phyloP scores from a whole-genome alignment of 2,888 invertebrate species.

The Aricia artaxerxes region DNA sequence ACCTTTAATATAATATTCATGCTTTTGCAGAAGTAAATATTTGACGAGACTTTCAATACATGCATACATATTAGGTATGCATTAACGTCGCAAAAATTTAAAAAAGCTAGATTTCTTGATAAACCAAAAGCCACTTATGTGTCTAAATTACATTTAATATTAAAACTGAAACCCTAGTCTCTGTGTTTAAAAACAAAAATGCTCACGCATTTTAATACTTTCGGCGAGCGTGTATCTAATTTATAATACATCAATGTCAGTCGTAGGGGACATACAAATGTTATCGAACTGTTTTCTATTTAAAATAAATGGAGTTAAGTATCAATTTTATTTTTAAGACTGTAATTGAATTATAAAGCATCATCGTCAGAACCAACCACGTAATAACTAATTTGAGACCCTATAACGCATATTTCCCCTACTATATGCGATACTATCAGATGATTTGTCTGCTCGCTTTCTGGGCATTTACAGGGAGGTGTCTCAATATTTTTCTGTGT shows the following conservation, averaged over 20 bases:
- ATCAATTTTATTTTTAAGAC: not conserved
- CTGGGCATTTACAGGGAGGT: too few species aligned
- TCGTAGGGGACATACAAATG: constrained; percentile 1
- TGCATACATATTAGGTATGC: too few species aligned
- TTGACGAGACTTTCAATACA: too few species aligned
- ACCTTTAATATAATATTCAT: too few species aligned
- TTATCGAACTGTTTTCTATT: constrained; percentile 2
- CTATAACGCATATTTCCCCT: too few species aligned
- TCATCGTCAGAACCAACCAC: not conserved
- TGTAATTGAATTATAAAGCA: not conserved
- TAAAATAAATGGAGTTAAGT: not conserved
- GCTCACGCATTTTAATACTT: not conserved
- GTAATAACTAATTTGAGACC: too few species aligned
- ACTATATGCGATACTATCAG: too few species aligned
- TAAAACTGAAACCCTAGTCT: not conserved
- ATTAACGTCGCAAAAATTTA: too few species aligned
- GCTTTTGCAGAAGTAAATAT: too few species aligned
- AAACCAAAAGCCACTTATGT: not conserved
- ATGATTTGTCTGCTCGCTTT: too few species aligned
- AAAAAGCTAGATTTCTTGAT: not conserved
- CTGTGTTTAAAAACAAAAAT: not conserved
- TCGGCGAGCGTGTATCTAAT: not conserved
- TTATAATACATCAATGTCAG: constrained; percentile 12
- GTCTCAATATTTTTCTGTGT: too few species aligned
- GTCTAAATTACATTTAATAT: not conserved